Base-by-base conservation (phyloP, 2,113 vertebrate genomes). In the Centropus bengalensis region DNA sequence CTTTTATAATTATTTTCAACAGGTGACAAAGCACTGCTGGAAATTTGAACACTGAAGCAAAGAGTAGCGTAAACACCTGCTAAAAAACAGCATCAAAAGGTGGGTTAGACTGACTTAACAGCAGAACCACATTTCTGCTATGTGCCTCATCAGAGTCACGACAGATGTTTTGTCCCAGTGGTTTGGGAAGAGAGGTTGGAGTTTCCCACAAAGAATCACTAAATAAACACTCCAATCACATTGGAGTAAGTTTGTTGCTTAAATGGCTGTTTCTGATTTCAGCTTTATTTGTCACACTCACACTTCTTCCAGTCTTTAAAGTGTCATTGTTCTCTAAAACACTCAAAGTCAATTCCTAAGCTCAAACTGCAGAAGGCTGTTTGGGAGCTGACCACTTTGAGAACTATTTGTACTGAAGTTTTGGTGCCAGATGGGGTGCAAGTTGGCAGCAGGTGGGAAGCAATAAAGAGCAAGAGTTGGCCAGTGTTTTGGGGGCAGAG, bases 1-100 rank as follows among this genome's bases (percentile, higher is more conserved):
- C 82, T 60, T 89, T 82, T 75, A 17, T 87, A 76, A 87, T 91
- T 45, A 67, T 27, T 71, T 82, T 62, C 42, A 55, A 44, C 74
- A 27, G 1, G 5, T 47, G 47, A 44, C 6, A 11, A 44, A 82
- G 56, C 36, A 59, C n/a, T n/a, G 60, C 18, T 75, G 56, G 27
- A 58, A 24, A 28, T 66, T 38, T 54, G 64, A 30, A 21, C 9
- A 0, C 4, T 10, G 38, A 56, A 47, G 40, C 36, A 12, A 16
- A 59, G n/a, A 22, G 30, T 6, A 1, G 4, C 45, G 7, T 6
- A 23, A 69, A 69, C 20, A 14, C 23, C 66, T 86, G 67, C 62
- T 63, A 6, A 11, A 69, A 44, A 14, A 22, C 8, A 22, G 1
- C 26, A 2, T 32, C 21, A 20, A 75, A 12, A 30, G 77, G 28